These are phyloP conservation scores for Cantharis rustica DNA, from an alignment of 2,888 invertebrate genomes.

Conservation along the genomic window DNA sequence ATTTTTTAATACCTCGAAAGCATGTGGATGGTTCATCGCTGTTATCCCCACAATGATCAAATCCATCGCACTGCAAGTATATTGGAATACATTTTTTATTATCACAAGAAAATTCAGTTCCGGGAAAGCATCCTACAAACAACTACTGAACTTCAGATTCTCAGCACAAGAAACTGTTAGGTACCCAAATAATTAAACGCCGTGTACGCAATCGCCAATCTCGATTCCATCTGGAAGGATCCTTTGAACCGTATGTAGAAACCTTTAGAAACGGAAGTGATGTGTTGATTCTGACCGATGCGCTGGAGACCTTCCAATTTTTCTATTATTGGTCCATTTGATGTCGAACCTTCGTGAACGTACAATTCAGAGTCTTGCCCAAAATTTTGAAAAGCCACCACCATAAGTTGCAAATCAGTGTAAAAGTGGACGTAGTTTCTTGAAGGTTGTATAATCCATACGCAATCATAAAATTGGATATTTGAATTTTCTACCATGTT, in stretches of 20 bases:
- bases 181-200: conserved; percentile 72
- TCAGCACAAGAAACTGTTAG: conserved; percentile 34
- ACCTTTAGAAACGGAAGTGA: conserved; percentile 66
- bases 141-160: not conserved
- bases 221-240: conserved; percentile 65
- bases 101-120: conserved; percentile 71
- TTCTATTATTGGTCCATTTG: conserved; percentile 65
- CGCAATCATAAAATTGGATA: conserved; percentile 67
- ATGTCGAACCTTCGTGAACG: conserved; percentile 71
- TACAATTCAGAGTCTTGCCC: conserved; percentile 63
- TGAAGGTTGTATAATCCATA: conserved; percentile 72
- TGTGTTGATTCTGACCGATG: conserved; percentile 60
- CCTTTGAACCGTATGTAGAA: conserved; percentile 73
- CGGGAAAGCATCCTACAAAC: conserved; percentile 66
- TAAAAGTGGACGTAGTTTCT: conserved; percentile 68
- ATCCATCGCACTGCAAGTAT: conserved; percentile 72
- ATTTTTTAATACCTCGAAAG: conserved; percentile 53
- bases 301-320: conserved; percentile 59
- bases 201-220: conserved; percentile 70
- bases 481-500: conserved; percentile 66
- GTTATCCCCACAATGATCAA: conserved; percentile 77
- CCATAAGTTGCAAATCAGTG: conserved; percentile 67
- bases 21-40: conserved; percentile 71
- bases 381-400: conserved; percentile 48
- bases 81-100: conserved; percentile 73